Percentiles rank a stretch among this genome's conserved stretches.
phyloP scores from a whole-genome alignment of 2,797 vertebrate species.

The Enteromius fasciolatus region DNA sequence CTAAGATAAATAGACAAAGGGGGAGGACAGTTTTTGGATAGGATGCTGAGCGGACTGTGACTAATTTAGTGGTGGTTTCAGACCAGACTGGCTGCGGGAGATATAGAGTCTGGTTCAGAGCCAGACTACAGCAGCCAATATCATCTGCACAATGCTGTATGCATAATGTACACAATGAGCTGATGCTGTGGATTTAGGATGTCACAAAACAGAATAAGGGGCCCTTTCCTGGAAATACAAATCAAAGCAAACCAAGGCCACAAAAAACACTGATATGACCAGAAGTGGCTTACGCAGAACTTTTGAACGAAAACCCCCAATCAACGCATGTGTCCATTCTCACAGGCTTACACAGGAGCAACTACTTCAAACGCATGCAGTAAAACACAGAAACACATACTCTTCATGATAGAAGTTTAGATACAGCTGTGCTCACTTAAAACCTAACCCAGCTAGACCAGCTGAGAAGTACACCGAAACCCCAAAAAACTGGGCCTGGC shows the following conservation, averaged over 20 bases:
- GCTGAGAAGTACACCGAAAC: neutral
- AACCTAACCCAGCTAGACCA: neutral
- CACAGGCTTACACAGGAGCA: neutral
- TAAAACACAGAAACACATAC: neutral
- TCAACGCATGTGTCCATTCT: neutral
- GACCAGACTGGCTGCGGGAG: slow-evolving; percentile 50
- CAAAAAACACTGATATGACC: no score
- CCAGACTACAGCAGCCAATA: slow-evolving; percentile 42
- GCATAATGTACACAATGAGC: slow-evolving; percentile 7
- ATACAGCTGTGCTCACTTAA: neutral
- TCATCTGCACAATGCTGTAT: slow-evolving; percentile 24
- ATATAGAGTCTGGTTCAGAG: slow-evolving; percentile 48
- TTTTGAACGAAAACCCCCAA: neutral
- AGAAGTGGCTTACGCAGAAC: neutral
- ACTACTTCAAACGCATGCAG: neutral
- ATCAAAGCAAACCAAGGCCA: neutral
- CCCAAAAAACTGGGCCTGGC: neutral
- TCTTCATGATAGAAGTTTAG: neutral
- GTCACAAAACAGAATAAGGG: neutral
- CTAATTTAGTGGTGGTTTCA: slow-evolving; percentile 42
- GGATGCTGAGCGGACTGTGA: slow-evolving; percentile 39
- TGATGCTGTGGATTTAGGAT: slow-evolving; percentile 8
- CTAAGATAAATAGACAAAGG: slow-evolving; percentile 32
- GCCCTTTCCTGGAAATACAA: neutral
- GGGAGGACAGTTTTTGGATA: slow-evolving; percentile 48